phyloP scores from a whole-genome alignment of 2,888 invertebrate genomes.

The Lasius fuliginosus region DNA sequence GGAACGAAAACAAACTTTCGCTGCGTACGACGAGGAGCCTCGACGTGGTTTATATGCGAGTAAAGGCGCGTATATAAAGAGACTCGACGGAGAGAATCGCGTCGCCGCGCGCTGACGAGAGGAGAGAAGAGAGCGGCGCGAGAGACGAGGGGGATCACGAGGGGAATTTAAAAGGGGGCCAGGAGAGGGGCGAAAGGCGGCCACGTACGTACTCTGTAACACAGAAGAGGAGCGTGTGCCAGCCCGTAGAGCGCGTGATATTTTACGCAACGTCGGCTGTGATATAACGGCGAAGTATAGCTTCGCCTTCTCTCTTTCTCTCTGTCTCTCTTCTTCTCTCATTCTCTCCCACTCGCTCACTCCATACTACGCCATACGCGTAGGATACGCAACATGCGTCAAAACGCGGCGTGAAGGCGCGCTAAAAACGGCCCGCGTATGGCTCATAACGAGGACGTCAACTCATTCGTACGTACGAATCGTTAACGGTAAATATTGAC shows the following conservation, averaged over 20 bases:
- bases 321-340: background rate
- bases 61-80: slow-evolving; percentile 59
- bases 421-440: slow-evolving; percentile 40
- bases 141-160: slow-evolving; percentile 52
- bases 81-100: slow-evolving; percentile 35
- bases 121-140: background rate
- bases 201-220: slow-evolving; percentile 74
- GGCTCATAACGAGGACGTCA: slow-evolving; percentile 32
- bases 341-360: background rate
- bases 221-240: slow-evolving; percentile 68
- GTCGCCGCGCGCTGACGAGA: slow-evolving; percentile 11
- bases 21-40: slow-evolving; percentile 65
- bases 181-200: slow-evolving; percentile 78
- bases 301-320: slow-evolving; percentile 15
- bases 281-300: slow-evolving; percentile 74
- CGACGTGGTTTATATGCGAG: slow-evolving; percentile 51
- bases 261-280: slow-evolving; percentile 80
- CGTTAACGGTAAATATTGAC: slow-evolving; percentile 44
- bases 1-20: slow-evolving; percentile 73
- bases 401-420: slow-evolving; percentile 39
- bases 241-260: slow-evolving; percentile 64
- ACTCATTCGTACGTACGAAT: slow-evolving; percentile 38
- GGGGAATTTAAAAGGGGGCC: slow-evolving; percentile 68
- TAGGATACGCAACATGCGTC: slow-evolving; percentile 11
- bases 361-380: slow-evolving; percentile 11